phyloP scores from a whole-genome alignment of 2,888 invertebrate species.

The Achlya flavicornis region DNA sequence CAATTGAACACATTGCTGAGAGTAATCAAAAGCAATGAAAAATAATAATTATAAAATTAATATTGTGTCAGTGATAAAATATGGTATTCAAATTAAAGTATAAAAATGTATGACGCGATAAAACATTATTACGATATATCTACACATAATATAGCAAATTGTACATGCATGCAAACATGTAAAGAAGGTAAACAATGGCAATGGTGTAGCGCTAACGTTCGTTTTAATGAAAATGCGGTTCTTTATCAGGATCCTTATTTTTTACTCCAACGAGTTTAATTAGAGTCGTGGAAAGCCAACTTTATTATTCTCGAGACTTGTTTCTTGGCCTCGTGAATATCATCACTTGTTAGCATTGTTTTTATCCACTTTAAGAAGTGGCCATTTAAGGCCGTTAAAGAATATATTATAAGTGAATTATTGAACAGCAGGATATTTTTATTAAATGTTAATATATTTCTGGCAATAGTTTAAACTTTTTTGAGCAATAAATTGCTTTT shows the following conservation, averaged over 20 bases:
- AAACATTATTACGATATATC: neutral
- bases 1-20: too few species aligned
- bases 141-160: constrained; percentile 12
- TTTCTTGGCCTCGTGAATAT: constrained; percentile 19
- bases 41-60: too few species aligned
- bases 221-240: constrained; percentile 18
- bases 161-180: constrained; percentile 13
- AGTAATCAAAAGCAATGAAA: too few species aligned
- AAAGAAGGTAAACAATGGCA: constrained; percentile 12
- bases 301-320: constrained; percentile 24
- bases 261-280: constrained; percentile 27
- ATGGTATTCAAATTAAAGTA: too few species aligned
- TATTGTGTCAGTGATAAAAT: too few species aligned
- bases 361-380: neutral
- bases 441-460: neutral
- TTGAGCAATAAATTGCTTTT: neutral
- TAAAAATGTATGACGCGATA: too few species aligned
- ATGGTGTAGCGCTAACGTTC: constrained; percentile 13
- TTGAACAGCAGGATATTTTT: neutral
- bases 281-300: constrained; percentile 28
- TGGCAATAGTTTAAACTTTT: too few species aligned
- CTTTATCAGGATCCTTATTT: constrained; percentile 26
- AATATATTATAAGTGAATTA: neutral
- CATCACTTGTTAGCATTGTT: constrained; percentile 15
- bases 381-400: neutral